Percentiles rank a stretch among this genome's conserved stretches.
Conservation (phyloP, 2,888 invertebrate species). For the Diaperis boleti region DNA sequence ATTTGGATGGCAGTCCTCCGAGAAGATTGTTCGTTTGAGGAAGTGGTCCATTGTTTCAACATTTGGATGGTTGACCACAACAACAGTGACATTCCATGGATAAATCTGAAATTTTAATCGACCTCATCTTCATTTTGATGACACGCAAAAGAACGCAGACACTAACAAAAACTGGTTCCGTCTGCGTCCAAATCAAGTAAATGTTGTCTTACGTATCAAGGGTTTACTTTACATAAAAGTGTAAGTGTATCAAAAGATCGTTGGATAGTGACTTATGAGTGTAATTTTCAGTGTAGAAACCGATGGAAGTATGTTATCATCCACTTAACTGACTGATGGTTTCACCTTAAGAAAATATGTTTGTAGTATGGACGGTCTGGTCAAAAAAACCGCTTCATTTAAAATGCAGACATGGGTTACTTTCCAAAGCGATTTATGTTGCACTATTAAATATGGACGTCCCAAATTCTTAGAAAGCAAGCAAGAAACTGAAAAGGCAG, state of each 20-base stretch:
- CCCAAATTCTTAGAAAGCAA: constrained; percentile 23
- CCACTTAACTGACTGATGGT: constrained; percentile 18
- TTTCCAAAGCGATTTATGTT: constrained; percentile 34
- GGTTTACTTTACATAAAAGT: constrained; percentile 36
- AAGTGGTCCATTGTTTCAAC: no score
- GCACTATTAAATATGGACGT: constrained; percentile 24
- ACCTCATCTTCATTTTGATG: constrained; percentile 47
- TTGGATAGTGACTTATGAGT: constrained; percentile 22
- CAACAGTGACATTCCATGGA: constrained; percentile 36
- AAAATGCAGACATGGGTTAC: constrained; percentile 32
- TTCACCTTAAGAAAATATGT: constrained; percentile 13
- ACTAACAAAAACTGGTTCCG: constrained; percentile 49
- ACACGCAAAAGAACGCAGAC: constrained; percentile 49
- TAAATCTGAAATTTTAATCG: constrained; percentile 46
- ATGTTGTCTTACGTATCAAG: constrained; percentile 36
- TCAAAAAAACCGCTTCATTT: constrained; percentile 31
- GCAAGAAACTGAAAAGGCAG: constrained; percentile 2
- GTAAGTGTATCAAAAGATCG: constrained; percentile 30
- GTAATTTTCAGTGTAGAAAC: constrained; percentile 1
- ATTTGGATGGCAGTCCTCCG: no score
- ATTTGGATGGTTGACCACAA: constrained; percentile 36
- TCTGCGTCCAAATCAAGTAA: constrained; percentile 41
- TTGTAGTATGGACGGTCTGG: not conserved
- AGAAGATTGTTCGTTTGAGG: no score
- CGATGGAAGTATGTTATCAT: constrained; percentile 23